Base-by-base conservation (phyloP, 2,113 vertebrate genomes). In the Coregonus clupeaformis region DNA sequence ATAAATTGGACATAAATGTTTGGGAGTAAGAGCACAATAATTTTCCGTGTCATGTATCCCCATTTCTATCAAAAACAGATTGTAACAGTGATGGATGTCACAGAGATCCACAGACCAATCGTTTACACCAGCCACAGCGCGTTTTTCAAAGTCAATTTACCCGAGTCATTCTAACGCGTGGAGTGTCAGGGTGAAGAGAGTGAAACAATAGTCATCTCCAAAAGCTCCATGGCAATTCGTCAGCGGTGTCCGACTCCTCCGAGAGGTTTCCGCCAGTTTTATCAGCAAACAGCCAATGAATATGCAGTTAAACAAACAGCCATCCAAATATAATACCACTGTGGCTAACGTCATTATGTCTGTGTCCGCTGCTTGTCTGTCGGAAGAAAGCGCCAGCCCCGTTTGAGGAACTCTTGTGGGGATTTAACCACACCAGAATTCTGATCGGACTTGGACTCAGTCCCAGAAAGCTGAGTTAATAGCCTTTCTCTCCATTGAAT, bases 391-490 rank as follows among this genome's bases (percentile, higher is more conserved):
- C 74, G 36, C 64, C 84, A 82, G 85, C 80, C 80, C 77, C 68
- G 69, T 89, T 88, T 86, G 82, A 85, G 86, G 82, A 89, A 85
- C 85, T 82, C 90, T 87, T 85, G 67, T 78, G 85, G 84, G 90
- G 89, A 90, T 89, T 90, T 87, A 86, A 87, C 85, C 69, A 68
- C 79, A 87, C 75, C 86, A 87, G 85, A 88, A 89, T 90, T 86
- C 81, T 89, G 88, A 90, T 89, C 82, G 75, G 84, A 87, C 82
- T 87, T 91, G 88, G 89, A 90, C 73, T 5, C 22, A 71, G 45
- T 90, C 90, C 89, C 90, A 89, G 90, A 90, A 90, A 88, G 82
- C 83, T 67, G 71, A 83, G 85, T 90, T 91, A 92, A 92, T 90
- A 85, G 88, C 85, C 81, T 90, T 89, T 89, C 86, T 87, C 74